These are phyloP conservation scores for Mactromeris polynyma DNA, from an alignment of 2,888 invertebrate species.

Conservation along the genomic window DNA sequence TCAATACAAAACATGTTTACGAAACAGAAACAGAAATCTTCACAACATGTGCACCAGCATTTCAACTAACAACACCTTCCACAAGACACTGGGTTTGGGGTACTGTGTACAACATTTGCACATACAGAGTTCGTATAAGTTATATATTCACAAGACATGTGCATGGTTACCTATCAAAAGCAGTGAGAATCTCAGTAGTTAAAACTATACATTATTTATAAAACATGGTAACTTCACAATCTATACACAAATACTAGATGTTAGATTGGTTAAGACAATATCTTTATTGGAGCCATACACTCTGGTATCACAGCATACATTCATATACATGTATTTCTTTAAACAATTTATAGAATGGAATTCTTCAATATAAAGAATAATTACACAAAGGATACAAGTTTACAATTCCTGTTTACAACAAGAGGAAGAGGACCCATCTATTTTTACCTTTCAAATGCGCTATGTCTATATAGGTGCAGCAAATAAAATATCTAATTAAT, in stretches of 20 bases:
- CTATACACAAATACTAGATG: no score
- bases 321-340: background rate
- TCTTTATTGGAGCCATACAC: background rate
- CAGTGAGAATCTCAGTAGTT: background rate
- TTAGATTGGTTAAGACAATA: background rate
- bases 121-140: background rate
- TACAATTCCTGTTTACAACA: background rate
- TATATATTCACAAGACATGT: constrained; percentile 15
- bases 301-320: background rate
- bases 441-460: constrained; percentile 35
- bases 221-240: no score
- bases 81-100: background rate
- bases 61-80: background rate
- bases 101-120: background rate
- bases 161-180: constrained; percentile 41
- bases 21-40: no score
- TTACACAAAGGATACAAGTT: background rate
- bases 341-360: background rate
- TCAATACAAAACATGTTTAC: no score
- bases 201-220: no score
- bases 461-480: background rate
- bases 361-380: background rate
- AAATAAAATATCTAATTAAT: background rate
- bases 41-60: no score
- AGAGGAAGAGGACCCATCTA: background rate